Percentiles rank a stretch among this genome's conserved stretches.
These are phyloP conservation scores for Clinocottus analis DNA, from an alignment of 2,113 vertebrate species.

Conservation along the genomic window DNA sequence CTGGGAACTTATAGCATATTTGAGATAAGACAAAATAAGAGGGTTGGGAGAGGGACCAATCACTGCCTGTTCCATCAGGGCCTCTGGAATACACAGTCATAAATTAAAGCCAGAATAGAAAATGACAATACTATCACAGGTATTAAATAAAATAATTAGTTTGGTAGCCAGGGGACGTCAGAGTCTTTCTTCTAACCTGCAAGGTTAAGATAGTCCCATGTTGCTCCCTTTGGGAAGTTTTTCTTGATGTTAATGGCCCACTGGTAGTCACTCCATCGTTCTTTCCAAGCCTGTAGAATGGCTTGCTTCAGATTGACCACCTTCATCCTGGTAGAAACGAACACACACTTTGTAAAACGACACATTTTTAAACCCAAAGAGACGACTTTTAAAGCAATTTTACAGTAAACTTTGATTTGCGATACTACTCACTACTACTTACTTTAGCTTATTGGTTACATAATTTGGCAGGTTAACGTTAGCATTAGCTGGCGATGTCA, in stretches of 20 bases:
- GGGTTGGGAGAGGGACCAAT: constrained; percentile 97
- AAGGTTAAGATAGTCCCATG: constrained; percentile 96
- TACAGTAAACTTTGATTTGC: accelerated
- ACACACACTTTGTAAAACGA: background rate
- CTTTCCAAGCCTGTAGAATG: constrained; percentile 97
- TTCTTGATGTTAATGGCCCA: constrained; percentile 98
- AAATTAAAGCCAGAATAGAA: background rate
- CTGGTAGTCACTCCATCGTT: constrained; percentile 96
- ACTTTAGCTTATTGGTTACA: background rate
- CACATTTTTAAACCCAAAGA: background rate
- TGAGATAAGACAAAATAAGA: constrained; percentile 96
- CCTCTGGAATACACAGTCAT: constrained; percentile 84
- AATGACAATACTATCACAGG: background rate
- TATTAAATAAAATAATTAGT: background rate
- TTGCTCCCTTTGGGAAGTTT: constrained; percentile 94
- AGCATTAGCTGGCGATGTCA: constrained; percentile 34
- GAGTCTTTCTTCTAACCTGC: constrained; percentile 83
- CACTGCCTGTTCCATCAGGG: constrained; percentile 97
- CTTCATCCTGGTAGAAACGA: constrained; percentile 84
- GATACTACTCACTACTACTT: background rate
- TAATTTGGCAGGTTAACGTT: background rate
- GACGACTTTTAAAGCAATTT: too few species aligned
- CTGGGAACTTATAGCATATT: constrained; percentile 98
- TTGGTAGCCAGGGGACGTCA: background rate
- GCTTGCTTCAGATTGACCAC: constrained; percentile 97